Conservation (phyloP, 2,113 vertebrate genomes). For the Esox niger region DNA sequence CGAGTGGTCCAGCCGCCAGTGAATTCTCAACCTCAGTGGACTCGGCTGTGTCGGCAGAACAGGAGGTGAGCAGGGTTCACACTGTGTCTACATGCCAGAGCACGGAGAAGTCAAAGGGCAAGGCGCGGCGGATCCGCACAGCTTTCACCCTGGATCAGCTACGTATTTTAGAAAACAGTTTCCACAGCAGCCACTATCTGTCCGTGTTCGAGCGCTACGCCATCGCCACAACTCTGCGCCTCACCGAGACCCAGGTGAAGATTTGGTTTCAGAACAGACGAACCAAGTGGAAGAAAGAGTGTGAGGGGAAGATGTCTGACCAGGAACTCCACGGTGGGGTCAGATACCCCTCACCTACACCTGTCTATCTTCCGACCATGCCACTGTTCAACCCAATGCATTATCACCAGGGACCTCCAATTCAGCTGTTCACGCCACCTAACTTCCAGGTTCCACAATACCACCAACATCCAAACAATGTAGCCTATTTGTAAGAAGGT, state of each 20-base stretch:
- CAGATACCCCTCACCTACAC: background rate
- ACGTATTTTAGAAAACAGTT: slow-evolving; percentile 69
- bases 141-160: slow-evolving; percentile 71
- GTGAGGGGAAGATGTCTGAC: slow-evolving; percentile 34
- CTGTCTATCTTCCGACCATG: background rate
- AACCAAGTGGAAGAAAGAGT: slow-evolving; percentile 78
- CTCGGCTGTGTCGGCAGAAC: background rate
- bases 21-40: slow-evolving; percentile 12
- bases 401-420: slow-evolving; percentile 20
- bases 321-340: background rate
- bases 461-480: background rate
- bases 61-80: background rate
- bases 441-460: background rate
- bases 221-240: slow-evolving; percentile 61
- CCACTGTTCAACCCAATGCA: slow-evolving; percentile 6
- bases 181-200: slow-evolving; percentile 70
- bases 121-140: slow-evolving; percentile 67
- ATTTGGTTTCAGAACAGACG: slow-evolving; percentile 81
- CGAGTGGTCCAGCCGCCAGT: background rate
- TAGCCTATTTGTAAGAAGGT: background rate
- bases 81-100: background rate
- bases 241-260: slow-evolving; percentile 77
- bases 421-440: slow-evolving; percentile 27
- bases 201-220: slow-evolving; percentile 70
- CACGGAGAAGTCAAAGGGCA: slow-evolving; percentile 16